phyloP scores from a whole-genome alignment of 2,113 vertebrate genomes.

The Ochotona princeps region DNA sequence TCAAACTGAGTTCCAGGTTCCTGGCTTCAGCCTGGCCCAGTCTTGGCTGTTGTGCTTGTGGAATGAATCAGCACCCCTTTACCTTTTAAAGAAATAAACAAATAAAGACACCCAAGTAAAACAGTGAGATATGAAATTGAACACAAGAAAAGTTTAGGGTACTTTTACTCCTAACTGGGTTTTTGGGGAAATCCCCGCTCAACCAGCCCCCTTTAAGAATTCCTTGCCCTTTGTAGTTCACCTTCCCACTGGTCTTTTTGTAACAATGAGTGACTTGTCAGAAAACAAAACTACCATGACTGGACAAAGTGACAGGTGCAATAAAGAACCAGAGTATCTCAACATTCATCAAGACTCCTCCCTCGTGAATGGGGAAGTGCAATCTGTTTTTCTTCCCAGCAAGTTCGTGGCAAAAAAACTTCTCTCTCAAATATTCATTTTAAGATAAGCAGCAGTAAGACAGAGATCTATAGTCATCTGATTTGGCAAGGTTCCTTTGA shows the following conservation, averaged over 20 bases:
- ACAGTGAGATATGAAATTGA: neutral
- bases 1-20: too few relatives aligned
- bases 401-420: neutral
- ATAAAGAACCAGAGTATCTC: conserved; percentile 54
- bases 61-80: too few relatives aligned
- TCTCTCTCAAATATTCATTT: conserved; percentile 49
- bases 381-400: neutral
- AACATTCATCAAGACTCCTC: conserved; percentile 26
- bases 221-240: neutral
- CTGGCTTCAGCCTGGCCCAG: too few relatives aligned
- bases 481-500: conserved; percentile 42
- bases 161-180: neutral
- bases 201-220: neutral
- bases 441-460: conserved; percentile 25
- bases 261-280: neutral
- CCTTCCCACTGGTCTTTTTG: neutral
- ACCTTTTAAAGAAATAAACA: too few relatives aligned
- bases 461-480: conserved; percentile 49
- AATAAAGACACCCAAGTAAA: neutral
- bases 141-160: neutral
- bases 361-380: neutral
- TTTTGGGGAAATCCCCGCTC: neutral
- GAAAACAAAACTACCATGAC: conserved; percentile 31
- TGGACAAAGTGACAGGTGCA: conserved; percentile 26
- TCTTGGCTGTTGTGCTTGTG: too few relatives aligned